These are phyloP conservation scores for Artemia sinica DNA, from an alignment of 2,888 invertebrate species.

Conservation along the genomic window DNA sequence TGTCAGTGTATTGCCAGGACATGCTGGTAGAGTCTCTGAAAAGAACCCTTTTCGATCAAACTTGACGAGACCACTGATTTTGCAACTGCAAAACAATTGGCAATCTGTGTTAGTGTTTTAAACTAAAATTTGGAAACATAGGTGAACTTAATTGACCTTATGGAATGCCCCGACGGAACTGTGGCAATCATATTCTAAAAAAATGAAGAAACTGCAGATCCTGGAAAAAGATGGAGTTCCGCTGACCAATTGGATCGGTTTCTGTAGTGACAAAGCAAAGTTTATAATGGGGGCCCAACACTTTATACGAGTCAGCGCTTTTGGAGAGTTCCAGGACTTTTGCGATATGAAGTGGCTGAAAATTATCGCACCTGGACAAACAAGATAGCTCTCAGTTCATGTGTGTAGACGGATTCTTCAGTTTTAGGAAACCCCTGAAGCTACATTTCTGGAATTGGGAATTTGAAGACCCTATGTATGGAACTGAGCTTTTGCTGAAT, in stretches of 20 bases:
- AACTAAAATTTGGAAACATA: not conserved
- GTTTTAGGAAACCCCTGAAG: not conserved
- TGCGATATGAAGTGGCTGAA: not conserved
- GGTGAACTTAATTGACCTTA: conserved; percentile 10
- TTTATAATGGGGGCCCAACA: conserved; percentile 11
- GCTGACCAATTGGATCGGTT: conserved; percentile 5
- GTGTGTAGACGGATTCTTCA: conserved; percentile 1
- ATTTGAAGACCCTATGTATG: not conserved
- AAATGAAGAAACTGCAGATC: not conserved
- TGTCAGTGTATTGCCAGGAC: not conserved
- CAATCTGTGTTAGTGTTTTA: not conserved
- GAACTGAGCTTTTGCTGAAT: not conserved
- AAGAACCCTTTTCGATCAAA: conserved; percentile 11
- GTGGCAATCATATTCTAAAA: conserved; percentile 1
- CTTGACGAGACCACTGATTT: conserved; percentile 18
- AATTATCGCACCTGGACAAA: not conserved
- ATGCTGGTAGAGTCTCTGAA: conserved; percentile 1
- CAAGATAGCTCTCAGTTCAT: conserved; percentile 15
- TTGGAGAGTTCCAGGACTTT: conserved; percentile 17
- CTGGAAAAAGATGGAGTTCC: conserved; percentile 9
- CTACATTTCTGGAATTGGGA: not conserved
- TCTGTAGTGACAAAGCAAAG: conserved; percentile 9
- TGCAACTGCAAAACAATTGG: conserved; percentile 7
- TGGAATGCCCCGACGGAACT: conserved; percentile 14
- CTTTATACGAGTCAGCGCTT: not conserved